These are phyloP conservation scores for Jaculus jaculus DNA, from an alignment of 2,113 vertebrate genomes.

Conservation along the genomic window DNA sequence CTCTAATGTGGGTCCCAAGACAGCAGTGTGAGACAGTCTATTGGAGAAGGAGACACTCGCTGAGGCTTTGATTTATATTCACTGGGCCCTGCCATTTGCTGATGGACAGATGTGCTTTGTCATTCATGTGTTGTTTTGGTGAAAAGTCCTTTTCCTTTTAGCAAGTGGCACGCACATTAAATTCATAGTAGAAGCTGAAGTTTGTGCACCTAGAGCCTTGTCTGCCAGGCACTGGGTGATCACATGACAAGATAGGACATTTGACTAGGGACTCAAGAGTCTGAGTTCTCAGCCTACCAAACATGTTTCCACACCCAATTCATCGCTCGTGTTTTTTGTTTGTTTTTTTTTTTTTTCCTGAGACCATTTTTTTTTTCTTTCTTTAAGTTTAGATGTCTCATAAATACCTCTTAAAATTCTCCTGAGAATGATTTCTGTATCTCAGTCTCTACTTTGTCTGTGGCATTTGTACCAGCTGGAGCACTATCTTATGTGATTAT, in stretches of 20 bases:
- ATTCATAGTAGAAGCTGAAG: neutral
- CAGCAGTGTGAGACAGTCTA: neutral
- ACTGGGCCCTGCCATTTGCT: neutral
- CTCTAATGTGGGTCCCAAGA: neutral
- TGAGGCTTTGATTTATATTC: neutral
- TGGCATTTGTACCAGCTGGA: slow-evolving; percentile 48
- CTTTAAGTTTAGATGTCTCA: neutral
- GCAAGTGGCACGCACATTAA: neutral
- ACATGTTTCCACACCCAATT: neutral
- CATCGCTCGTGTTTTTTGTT: no score
- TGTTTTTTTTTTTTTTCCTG: neutral
- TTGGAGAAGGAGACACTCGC: no score
- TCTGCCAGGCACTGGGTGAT: neutral
- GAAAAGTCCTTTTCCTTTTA: slow-evolving; percentile 13
- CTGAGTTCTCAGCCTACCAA: neutral
- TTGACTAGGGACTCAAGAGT: neutral
- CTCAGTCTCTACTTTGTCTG: neutral
- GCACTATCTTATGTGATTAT: slow-evolving; percentile 32
- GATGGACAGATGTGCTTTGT: neutral
- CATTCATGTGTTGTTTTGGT: neutral
- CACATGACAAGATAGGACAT: neutral
- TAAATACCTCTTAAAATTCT: neutral
- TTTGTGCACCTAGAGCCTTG: neutral
- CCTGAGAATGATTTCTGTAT: neutral
- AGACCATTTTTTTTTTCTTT: neutral